phyloP scores from a whole-genome alignment of 2,113 vertebrate species.

The Pseudonaja textilis region DNA sequence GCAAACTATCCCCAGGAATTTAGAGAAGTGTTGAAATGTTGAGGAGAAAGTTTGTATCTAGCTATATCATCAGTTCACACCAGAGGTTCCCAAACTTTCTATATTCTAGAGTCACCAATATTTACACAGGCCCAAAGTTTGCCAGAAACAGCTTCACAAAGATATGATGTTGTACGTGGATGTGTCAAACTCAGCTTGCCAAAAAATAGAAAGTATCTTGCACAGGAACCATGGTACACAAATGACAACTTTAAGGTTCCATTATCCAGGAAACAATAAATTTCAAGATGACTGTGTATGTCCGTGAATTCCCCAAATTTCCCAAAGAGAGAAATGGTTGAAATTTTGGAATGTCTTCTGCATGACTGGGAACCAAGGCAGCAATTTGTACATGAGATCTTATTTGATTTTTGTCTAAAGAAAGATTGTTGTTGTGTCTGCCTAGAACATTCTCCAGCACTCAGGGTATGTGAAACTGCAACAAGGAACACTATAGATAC shows the following conservation, averaged over 20 bases:
- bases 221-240: not conserved
- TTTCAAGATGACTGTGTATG: not conserved
- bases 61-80: not conserved
- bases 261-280: not conserved
- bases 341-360: not conserved
- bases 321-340: not conserved
- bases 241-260: not conserved
- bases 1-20: not conserved
- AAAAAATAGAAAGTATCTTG: not conserved
- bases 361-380: not conserved
- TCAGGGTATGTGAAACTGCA: not conserved
- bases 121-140: not conserved
- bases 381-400: not conserved
- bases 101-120: not conserved
- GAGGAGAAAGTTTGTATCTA: not conserved
- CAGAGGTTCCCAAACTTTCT: not conserved
- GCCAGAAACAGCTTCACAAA: not conserved
- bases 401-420: not conserved
- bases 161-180: not conserved
- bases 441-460: not conserved
- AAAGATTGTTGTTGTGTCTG: not conserved
- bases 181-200: not conserved
- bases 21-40: not conserved
- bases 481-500: not conserved
- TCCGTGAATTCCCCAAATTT: not conserved